These are phyloP conservation scores for Achroia grisella DNA, from an alignment of 1,140 invertebrate genomes.

Conservation along the genomic window DNA sequence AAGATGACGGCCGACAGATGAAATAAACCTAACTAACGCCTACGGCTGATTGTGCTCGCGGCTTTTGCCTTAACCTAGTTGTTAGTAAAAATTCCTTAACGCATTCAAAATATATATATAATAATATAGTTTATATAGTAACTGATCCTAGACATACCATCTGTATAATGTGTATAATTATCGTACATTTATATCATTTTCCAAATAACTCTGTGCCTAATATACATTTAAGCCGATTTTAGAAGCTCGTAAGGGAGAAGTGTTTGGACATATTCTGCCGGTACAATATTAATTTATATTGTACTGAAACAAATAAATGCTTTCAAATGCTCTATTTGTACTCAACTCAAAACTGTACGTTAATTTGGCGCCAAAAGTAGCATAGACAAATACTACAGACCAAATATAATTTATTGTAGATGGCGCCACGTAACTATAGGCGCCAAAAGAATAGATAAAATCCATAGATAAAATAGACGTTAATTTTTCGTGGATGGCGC, in stretches of 20 bases:
- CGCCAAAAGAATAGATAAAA: too few species aligned
- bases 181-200: conserved; percentile 59
- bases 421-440: background rate
- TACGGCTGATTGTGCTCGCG: conserved; percentile 4
- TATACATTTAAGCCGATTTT: conserved; percentile 68
- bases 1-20: background rate
- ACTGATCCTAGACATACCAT: conserved; percentile 51
- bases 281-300: conserved; percentile 21
- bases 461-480: background rate
- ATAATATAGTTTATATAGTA: conserved; percentile 48
- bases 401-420: background rate
- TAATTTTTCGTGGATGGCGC: conserved; percentile 14
- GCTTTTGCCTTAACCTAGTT: conserved; percentile 41
- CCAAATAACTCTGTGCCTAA: conserved; percentile 69
- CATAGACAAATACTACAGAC: too few species aligned
- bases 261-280: conserved; percentile 45
- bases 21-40: conserved; percentile 16
- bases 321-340: conserved; percentile 8
- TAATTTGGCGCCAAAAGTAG: conserved; percentile 1
- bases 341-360: conserved; percentile 3
- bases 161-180: conserved; percentile 62
- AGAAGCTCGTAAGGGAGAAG: conserved; percentile 61
- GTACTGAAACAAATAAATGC: conserved; percentile 39
- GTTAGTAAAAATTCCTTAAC: conserved; percentile 72
- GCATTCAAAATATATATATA: conserved; percentile 70